Evolutionary conservation across 2,888 invertebrate species (phyloP), one percentile per base, ranked within the genome.

Genomic region (Rugalucina vietnamica): DNA sequence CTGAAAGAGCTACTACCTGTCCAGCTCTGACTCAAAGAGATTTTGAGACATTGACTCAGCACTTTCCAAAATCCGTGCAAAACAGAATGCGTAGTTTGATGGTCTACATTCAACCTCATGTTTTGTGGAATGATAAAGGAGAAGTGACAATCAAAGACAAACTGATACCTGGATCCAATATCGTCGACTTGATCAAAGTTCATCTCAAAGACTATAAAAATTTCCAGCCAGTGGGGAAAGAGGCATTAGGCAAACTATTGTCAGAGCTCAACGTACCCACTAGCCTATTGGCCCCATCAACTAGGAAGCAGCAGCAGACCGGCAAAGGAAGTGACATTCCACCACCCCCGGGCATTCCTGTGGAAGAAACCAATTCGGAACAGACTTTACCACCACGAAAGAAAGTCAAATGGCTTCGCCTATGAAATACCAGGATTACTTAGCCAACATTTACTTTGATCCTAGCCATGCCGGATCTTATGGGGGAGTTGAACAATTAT

Each of bases 401-500:
- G 43, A 43, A 18, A 43, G 8, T 43, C 18, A 12, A 8, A 18
- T 12, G 8, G 8, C 43, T 18, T 43, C 10, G 43, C 10, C 43
- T 12, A 18, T 18, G 43, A 43, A 43, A 18, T 43, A 43, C 18
- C 8, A 14, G 76, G 65, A 27, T 5, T 27, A n/a, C 49, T 76
- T 27, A 21, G 32, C 8, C 54, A 29, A n/a, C 37, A 27, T 18
- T 78, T 78, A 50, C 78, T 71, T 27, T 50, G 34, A 37, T 54
- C 54, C 37, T n/a, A 71, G 34, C 39, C 34, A 54, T 71, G 50
- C 71, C 34, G 49, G 49, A 71, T 54, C 32, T 71, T 50, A 36
- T n/a, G n/a, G n/a, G 24, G 87, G 88, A 0, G 75, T 80, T 4
- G 82, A 87, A 8, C 87, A 89, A 82, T 69, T 88, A 32, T 88